Percentiles rank a stretch among this genome's conserved stretches.
phyloP scores from a whole-genome alignment of 2,888 invertebrate genomes.

The Sphaerophoria rueppellii region DNA sequence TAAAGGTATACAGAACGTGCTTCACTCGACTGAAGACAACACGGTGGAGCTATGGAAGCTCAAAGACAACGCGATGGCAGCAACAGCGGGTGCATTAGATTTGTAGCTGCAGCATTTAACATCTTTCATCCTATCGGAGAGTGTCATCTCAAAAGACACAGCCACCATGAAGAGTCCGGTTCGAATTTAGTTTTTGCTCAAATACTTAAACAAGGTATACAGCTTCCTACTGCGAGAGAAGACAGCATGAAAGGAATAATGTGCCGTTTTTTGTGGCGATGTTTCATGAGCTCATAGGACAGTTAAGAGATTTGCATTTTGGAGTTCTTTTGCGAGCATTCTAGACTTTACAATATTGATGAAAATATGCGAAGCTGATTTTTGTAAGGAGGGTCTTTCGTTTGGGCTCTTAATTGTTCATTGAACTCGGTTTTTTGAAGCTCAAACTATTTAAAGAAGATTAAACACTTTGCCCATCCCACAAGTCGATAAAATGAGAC shows the following conservation, averaged over 20 bases:
- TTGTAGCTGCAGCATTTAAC: slow-evolving; percentile 71
- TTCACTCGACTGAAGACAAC: not conserved
- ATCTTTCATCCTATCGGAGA: slow-evolving; percentile 65
- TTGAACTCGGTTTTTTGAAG: not conserved
- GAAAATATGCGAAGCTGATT: not conserved
- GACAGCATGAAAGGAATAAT: not conserved
- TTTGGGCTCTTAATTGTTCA: not conserved
- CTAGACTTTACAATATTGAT: slow-evolving; percentile 16
- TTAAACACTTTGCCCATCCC: not conserved
- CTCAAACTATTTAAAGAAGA: slow-evolving; percentile 11
- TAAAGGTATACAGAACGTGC: not conserved
- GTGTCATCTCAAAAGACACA: slow-evolving; percentile 68
- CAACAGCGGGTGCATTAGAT: slow-evolving; percentile 67
- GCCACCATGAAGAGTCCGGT: slow-evolving; percentile 59
- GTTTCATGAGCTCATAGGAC: not conserved
- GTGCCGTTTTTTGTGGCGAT: not conserved
- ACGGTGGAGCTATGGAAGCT: not conserved
- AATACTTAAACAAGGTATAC: not conserved
- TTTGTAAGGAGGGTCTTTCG: not conserved
- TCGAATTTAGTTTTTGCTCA: not conserved
- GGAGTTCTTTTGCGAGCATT: not conserved
- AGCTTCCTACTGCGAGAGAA: not conserved
- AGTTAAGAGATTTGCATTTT: slow-evolving; percentile 41
- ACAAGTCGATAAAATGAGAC: not conserved
- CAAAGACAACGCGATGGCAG: not conserved